Evolutionary conservation across 2,113 vertebrate genomes (phyloP), one percentile per base, ranked within the genome.

Genomic region (Apistogramma diplotaenia): DNA sequence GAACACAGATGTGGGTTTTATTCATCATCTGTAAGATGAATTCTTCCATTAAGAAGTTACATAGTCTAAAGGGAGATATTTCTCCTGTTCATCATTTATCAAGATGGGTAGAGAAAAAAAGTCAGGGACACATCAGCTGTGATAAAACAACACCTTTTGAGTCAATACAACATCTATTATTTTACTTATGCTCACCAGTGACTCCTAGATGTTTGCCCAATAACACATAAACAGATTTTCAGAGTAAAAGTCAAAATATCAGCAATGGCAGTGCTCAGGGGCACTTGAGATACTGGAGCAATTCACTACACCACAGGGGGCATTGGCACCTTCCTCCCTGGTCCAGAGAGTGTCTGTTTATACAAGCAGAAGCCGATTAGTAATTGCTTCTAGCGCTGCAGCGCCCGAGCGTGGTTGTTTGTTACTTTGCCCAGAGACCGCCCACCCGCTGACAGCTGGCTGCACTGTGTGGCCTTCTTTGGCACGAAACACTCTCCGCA

Each of bases 321-420:
- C 46, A n/a, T 65, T 9, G 5, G 31, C 76, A 27, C 80, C 81
- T 40, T 71, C 27, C 51, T 71, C 57, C 51, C 31, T 8, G 37
- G 43, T 75, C 61, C 72, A 33, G 53, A 74, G 78, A 74, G 61
- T 9, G 35, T 53, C 54, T 31, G 67, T 61, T 73, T 75, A 15
- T 79, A 79, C 78, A 67, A 78, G 29, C 70, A 79, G 78, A 51
- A 54, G 70, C 70, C 71, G 65, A 77, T 87, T 77, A 71, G 73
- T 74, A 80, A 67, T 54, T 74, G 76, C 74, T 74, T 81, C 73
- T 83, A 67, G 61, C 4, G 15, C 74, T 58, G 67, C 75, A 46
- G 71, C 40, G 19, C 35, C 46, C n/a, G 56, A 77, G 53, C 18
- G 54, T 72, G 78, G 60, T 25, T 82, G 73, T 74, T 82, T 85